Evolutionary conservation across 1,140 invertebrate species (phyloP).

Genomic region (Aphidius gifuensis): DNA sequence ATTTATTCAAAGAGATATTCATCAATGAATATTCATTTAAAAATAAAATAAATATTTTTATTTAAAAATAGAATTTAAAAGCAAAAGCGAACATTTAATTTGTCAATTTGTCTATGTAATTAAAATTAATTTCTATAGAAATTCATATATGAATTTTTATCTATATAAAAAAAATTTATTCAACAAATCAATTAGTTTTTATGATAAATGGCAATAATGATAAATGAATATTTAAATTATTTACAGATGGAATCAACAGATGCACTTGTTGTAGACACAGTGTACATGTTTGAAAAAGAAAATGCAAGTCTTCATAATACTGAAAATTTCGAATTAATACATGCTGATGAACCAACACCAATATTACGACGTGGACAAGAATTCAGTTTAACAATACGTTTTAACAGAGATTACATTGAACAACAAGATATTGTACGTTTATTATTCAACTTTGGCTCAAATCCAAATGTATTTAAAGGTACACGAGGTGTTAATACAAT

Average conservation of each 20-base stretch:
- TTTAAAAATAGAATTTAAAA: too few species aligned
- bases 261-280: constrained; percentile 48
- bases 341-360: constrained; percentile 45
- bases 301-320: constrained; percentile 59
- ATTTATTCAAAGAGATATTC: too few species aligned
- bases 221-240: constrained; percentile 23
- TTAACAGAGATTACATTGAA: constrained; percentile 47
- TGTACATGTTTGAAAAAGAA: constrained; percentile 55
- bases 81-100: too few species aligned
- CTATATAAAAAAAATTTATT: too few species aligned
- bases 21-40: too few species aligned
- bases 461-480: constrained; percentile 43
- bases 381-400: constrained; percentile 57
- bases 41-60: too few species aligned
- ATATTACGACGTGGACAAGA: constrained; percentile 58
- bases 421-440: constrained; percentile 43
- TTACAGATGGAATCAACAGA: constrained; percentile 39
- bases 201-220: background rate
- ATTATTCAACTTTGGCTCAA: constrained; percentile 46
- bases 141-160: too few species aligned
- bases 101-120: too few species aligned
- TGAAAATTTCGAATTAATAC: constrained; percentile 55
- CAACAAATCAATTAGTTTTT: too few species aligned
- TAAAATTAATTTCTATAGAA: too few species aligned
- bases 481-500: constrained; percentile 41